phyloP scores from a whole-genome alignment of 2,113 vertebrate species.

The Ceyx margarethae region DNA sequence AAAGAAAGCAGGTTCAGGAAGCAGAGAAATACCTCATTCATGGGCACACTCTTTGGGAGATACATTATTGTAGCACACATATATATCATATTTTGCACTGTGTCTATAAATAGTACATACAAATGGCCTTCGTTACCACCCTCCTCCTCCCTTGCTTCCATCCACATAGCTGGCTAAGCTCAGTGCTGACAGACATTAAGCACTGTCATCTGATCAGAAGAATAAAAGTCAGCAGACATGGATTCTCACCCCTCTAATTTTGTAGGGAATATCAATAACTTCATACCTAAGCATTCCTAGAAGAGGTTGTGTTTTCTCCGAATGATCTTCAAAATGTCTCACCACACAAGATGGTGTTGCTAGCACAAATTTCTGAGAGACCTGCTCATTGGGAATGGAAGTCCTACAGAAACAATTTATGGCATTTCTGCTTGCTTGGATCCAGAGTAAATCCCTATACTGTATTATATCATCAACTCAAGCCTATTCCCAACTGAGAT shows the following conservation, averaged over 20 bases:
- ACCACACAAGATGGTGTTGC: neutral
- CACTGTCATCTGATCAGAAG: neutral
- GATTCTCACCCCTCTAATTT: neutral
- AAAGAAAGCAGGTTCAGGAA: neutral
- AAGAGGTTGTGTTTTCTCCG: neutral
- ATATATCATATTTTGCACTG: fast-evolving
- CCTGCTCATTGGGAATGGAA: neutral
- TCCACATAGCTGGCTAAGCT: neutral
- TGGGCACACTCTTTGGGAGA: neutral
- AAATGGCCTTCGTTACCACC: neutral
- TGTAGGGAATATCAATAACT: neutral
- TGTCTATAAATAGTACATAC: neutral
- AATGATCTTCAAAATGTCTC: neutral
- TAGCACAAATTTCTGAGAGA: neutral
- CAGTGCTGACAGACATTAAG: neutral
- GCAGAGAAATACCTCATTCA: neutral
- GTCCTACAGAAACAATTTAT: neutral
- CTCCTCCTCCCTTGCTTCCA: neutral
- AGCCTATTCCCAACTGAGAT: fast-evolving
- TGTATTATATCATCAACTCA: neutral
- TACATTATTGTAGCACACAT: neutral
- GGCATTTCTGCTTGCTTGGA: neutral
- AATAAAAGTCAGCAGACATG: neutral
- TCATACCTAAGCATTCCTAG: neutral
- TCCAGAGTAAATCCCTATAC: neutral